Conservation (phyloP, 2,888 invertebrate species). For the Ptychoptera contaminata region DNA sequence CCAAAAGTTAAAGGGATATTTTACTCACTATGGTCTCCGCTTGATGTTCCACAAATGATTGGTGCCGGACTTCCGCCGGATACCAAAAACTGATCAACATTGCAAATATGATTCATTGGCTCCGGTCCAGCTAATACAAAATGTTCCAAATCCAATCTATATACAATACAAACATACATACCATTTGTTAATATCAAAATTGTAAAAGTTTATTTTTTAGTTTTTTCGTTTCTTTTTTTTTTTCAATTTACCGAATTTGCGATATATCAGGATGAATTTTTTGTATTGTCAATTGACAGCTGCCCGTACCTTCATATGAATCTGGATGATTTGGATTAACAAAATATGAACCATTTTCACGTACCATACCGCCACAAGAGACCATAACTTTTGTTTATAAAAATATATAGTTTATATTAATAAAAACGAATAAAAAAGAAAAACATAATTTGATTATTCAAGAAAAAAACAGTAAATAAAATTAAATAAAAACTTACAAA, state of each 20-base stretch:
- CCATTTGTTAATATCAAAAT: not conserved
- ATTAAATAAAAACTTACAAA: constrained; percentile 19
- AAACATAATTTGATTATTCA: not conserved
- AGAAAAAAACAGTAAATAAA: not conserved
- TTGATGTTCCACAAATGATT: constrained; percentile 64
- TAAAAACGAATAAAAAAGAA: not conserved
- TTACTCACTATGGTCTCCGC: constrained; percentile 62
- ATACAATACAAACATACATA: constrained; percentile 10
- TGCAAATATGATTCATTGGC: constrained; percentile 57
- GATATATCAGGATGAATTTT: constrained; percentile 67
- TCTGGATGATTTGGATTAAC: constrained; percentile 69
- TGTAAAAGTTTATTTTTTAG: not conserved
- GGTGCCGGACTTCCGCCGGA: constrained; percentile 69
- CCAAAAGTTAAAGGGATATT: not conserved
- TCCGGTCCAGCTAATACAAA: constrained; percentile 66
- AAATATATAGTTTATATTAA: too few relatives aligned
- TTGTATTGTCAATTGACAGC: constrained; percentile 68
- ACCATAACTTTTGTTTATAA: constrained; percentile 44
- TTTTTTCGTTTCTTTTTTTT: not conserved
- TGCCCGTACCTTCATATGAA: constrained; percentile 57
- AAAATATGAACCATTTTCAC: constrained; percentile 74
- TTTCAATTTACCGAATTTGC: constrained; percentile 49
- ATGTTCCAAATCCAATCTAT: constrained; percentile 61
- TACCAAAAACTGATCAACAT: constrained; percentile 71
- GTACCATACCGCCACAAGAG: constrained; percentile 60